Evolutionary conservation across 2,888 invertebrate genomes (phyloP), one percentile per base, ranked within the genome.

Genomic region (Ophion costatus): DNA sequence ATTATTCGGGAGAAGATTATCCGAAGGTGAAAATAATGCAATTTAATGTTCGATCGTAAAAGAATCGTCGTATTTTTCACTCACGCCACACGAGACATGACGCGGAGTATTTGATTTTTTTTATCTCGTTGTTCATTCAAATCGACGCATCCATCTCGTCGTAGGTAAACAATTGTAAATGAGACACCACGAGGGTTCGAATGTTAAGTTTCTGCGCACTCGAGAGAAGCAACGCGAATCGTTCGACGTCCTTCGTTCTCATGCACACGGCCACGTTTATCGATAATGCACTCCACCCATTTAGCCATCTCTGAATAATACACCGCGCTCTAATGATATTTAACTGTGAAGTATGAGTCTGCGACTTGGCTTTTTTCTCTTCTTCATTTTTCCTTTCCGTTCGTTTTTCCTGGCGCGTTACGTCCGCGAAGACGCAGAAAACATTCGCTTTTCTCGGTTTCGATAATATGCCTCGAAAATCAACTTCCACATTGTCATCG

Each of bases 111-210:
- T 29, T 38, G 24, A 42, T n/a, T 33, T 64, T 24, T 79, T 79
- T 71, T 70, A n/a, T 42, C n/a, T 20, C 38, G 17, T 79, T 64
- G 66, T 80, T 80, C 64, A 80, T 80, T 80, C 80, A 80, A 80
- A 80, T 80, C 38, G 63, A 33, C 51, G 71, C 70, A 56, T 80
- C 79, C 67, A 24, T 70, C 29, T 45, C 78, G 78, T 59, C 22
- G 24, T 67, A 57, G 66, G 56, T 22, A 71, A 73, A 79, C 59
- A 70, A 79, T 79, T 56, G 51, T 73, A 73, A 71, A 71, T 63
- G 71, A 80, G 73, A 63, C 38, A 20, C 20, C 33, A 24, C 24
- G 64, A 24, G 24, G 80, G 24, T 64, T 20, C 56, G 64, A 71
- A 38, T 38, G 38, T 38, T 38, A 38, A 71, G 66, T 56, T 71